phyloP scores from a whole-genome alignment of 2,888 invertebrate genomes.

The Drosophila neonasuta region DNA sequence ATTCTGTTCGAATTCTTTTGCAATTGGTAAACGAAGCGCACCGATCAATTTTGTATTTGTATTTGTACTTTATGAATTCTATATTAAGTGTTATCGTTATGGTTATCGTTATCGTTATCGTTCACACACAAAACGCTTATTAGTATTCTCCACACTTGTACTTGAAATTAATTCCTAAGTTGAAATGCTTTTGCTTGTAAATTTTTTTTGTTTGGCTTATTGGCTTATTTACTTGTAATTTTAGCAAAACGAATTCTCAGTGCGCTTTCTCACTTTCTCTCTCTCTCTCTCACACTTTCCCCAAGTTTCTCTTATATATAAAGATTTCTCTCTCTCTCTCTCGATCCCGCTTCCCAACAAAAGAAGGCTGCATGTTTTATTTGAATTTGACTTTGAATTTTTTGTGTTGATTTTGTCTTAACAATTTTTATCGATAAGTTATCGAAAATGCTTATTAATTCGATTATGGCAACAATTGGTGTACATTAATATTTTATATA shows the following conservation, averaged over 20 bases:
- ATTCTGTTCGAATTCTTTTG: conserved; percentile 33
- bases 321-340: conserved; percentile 9
- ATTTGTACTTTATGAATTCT: conserved; percentile 19
- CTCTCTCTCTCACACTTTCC: conserved; percentile 24
- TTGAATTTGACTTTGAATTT: conserved; percentile 12
- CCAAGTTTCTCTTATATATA: not conserved
- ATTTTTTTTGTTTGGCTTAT: conserved; percentile 59
- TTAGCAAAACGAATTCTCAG: conserved; percentile 16
- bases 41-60: conserved; percentile 22
- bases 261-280: conserved; percentile 40
- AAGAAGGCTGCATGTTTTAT: conserved; percentile 53
- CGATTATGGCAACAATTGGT: conserved; percentile 43
- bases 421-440: conserved; percentile 22
- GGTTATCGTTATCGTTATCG: conserved; percentile 26
- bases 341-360: conserved; percentile 17
- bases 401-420: conserved; percentile 1
- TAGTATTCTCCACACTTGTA: conserved; percentile 23
- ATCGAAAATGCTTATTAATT: conserved; percentile 26
- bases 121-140: conserved; percentile 25
- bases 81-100: conserved; percentile 40
- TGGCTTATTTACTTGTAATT: conserved; percentile 57
- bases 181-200: conserved; percentile 59
- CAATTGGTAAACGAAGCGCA: conserved; percentile 35
- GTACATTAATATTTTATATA: conserved; percentile 19
- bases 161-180: conserved; percentile 34